A percentile compares a stretch with the other conserved stretches of the same genome.
Conservation (phyloP, 2,113 vertebrate species). For the Cyanoderma ruficeps region DNA sequence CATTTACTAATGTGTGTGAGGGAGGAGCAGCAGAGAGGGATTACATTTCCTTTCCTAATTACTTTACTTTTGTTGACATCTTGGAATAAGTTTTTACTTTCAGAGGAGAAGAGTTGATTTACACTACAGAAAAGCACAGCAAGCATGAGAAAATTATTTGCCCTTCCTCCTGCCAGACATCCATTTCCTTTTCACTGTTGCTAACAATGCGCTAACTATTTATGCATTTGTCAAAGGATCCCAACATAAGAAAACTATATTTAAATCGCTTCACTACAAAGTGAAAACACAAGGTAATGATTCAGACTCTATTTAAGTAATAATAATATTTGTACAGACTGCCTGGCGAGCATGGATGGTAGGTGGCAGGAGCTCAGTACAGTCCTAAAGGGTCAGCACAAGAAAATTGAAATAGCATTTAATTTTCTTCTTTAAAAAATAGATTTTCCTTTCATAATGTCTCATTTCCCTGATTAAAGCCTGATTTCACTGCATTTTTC, state of each 20-base stretch:
- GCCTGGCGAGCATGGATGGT: slow-evolving; percentile 5
- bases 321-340: slow-evolving; percentile 67
- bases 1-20: slow-evolving; percentile 8
- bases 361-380: background rate
- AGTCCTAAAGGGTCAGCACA: slow-evolving; percentile 7
- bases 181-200: slow-evolving; percentile 63
- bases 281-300: slow-evolving; percentile 66
- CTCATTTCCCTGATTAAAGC: background rate
- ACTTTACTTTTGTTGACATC: slow-evolving; percentile 61
- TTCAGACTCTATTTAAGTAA: slow-evolving; percentile 67
- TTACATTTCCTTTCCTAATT: slow-evolving; percentile 67
- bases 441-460: background rate
- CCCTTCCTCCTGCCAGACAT: slow-evolving; percentile 63
- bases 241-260: slow-evolving; percentile 60
- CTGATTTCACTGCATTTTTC: background rate
- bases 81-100: slow-evolving; percentile 62
- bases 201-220: slow-evolving; percentile 71
- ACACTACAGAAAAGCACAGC: slow-evolving; percentile 61
- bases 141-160: slow-evolving; percentile 73
- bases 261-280: slow-evolving; percentile 60
- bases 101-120: slow-evolving; percentile 59
- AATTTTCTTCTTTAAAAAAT: slow-evolving; percentile 14
- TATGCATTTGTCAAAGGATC: slow-evolving; percentile 62
- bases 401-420: slow-evolving; percentile 18
- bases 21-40: slow-evolving; percentile 37